Evolutionary conservation across 2,888 invertebrate species (phyloP).

Genomic region (Uloborus plumipes): DNA sequence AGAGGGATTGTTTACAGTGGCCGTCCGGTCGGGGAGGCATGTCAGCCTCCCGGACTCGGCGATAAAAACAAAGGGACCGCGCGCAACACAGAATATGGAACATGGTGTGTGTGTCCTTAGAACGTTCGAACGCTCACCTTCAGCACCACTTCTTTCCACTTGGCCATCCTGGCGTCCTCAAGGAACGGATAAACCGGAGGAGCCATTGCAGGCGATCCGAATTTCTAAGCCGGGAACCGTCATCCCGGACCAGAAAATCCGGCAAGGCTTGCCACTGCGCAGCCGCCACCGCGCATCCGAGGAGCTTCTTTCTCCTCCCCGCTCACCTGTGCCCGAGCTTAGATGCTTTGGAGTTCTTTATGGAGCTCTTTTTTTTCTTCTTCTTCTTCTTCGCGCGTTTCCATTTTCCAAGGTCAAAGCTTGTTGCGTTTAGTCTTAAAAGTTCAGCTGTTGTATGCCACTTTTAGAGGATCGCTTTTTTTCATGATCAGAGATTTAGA

Average conservation of each 20-base stretch:
- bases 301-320: slow-evolving; percentile 8
- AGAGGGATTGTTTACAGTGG: slow-evolving; percentile 7
- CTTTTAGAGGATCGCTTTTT: too few species aligned
- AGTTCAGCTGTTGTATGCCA: too few species aligned
- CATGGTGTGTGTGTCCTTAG: neutral
- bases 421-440: too few species aligned
- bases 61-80: neutral
- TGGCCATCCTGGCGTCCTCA: slow-evolving; percentile 59
- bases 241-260: slow-evolving; percentile 57
- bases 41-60: neutral
- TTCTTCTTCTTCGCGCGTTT: neutral
- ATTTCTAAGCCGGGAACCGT: slow-evolving; percentile 37
- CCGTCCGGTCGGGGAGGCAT: neutral
- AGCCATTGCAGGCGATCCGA: slow-evolving; percentile 39
- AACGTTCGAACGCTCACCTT: slow-evolving; percentile 38
- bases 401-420: too few species aligned
- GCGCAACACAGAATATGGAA: slow-evolving; percentile 1
- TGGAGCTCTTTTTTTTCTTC: neutral
- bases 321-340: neutral
- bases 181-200: slow-evolving; percentile 47
- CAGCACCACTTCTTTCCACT: slow-evolving; percentile 65
- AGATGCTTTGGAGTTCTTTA: neutral
- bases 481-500: too few species aligned
- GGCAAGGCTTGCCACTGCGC: slow-evolving; percentile 39
- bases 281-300: slow-evolving; percentile 47